These are phyloP conservation scores for Gibbula magus DNA, from an alignment of 2,888 invertebrate species.

Conservation along the genomic window DNA sequence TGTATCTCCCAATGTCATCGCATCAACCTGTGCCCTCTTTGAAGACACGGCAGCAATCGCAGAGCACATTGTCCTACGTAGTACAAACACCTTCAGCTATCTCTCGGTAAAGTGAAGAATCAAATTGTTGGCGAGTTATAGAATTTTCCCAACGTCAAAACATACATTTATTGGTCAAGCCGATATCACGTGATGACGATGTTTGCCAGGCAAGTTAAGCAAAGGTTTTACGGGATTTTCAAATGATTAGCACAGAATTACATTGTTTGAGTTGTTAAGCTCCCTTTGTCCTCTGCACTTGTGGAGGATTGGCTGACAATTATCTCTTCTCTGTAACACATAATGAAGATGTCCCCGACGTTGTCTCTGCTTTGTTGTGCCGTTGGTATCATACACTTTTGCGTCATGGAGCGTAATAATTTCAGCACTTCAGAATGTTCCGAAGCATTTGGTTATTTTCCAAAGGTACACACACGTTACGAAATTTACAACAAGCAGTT, in stretches of 20 bases:
- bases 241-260: neutral
- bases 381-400: no score
- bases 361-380: no score
- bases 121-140: slow-evolving; percentile 1
- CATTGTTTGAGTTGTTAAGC: neutral
- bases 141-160: neutral
- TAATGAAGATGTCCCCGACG: no score
- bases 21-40: neutral
- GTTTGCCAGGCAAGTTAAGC: neutral
- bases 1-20: neutral
- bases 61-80: neutral
- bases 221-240: neutral
- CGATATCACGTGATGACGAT: neutral
- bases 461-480: no score
- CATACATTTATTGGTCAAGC: neutral
- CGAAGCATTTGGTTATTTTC: no score
- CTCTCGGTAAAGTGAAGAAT: neutral
- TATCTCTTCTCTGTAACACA: neutral
- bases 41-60: neutral
- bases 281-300: neutral
- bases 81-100: neutral
- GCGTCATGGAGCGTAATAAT: no score
- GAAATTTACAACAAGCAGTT: no score
- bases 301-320: neutral
- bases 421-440: no score